These are phyloP conservation scores for Ephestia elutella DNA, from an alignment of 1,140 invertebrate genomes.

Conservation along the genomic window DNA sequence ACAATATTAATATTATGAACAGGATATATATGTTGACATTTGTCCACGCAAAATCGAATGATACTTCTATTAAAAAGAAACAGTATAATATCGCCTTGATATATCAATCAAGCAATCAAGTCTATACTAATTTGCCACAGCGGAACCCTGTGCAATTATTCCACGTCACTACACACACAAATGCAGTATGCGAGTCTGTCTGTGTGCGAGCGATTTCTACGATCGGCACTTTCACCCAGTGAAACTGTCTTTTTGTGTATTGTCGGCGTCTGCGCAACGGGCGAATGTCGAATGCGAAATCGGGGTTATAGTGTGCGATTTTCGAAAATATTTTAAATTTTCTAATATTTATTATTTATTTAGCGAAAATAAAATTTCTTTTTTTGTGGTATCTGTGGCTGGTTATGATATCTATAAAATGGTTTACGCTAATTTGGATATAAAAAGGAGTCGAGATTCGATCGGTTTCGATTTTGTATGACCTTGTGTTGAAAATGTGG, in stretches of 20 bases:
- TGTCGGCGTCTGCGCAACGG: conserved; percentile 31
- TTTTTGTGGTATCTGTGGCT: too few species aligned
- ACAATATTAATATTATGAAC: too few species aligned
- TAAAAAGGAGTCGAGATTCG: too few species aligned
- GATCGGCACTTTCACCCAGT: conserved; percentile 61
- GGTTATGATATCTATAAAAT: too few species aligned
- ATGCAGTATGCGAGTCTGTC: background rate
- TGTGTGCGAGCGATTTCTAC: conserved; percentile 58
- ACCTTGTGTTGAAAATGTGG: background rate
- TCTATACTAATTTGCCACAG: background rate
- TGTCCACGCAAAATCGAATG: too few species aligned
- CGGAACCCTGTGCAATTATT: conserved; percentile 1
- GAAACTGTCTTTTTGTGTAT: conserved; percentile 65
- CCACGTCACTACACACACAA: conserved; percentile 15
- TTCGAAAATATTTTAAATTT: conserved; percentile 10
- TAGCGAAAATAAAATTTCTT: too few species aligned
- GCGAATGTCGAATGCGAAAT: conserved; percentile 11
- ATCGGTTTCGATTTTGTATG: too few species aligned
- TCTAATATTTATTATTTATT: too few species aligned
- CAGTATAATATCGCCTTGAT: background rate
- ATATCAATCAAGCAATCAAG: background rate
- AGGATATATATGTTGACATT: too few species aligned
- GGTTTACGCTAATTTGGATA: too few species aligned
- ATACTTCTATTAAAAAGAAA: background rate
- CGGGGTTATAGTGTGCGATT: conserved; percentile 43